phyloP scores from a whole-genome alignment of 2,113 vertebrate species.

The Ursus arctos region DNA sequence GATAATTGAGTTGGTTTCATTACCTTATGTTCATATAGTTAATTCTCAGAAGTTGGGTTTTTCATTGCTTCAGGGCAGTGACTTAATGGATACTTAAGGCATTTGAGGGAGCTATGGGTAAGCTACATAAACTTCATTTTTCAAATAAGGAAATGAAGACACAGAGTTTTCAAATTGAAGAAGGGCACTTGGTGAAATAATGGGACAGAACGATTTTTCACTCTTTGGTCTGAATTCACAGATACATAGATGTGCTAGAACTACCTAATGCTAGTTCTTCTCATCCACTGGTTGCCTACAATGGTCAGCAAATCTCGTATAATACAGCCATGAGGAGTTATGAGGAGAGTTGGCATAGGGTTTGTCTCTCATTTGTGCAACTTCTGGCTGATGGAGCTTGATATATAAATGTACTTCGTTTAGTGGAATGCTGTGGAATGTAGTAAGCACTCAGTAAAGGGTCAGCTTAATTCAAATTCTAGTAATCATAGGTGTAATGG shows the following conservation, averaged over 20 bases:
- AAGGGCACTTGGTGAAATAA: neutral
- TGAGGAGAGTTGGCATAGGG: neutral
- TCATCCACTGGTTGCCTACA: neutral
- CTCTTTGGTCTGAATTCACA: neutral
- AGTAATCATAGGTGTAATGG: neutral
- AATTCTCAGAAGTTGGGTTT: conserved; percentile 68
- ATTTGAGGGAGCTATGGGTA: conserved; percentile 56
- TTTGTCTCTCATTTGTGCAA: neutral
- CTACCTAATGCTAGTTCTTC: neutral
- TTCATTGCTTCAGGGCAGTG: conserved; percentile 68
- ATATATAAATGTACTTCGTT: neutral
- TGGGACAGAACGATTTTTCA: neutral
- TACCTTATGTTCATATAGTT: conserved; percentile 76
- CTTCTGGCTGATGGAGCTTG: neutral
- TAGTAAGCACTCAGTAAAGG: neutral
- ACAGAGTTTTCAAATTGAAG: neutral
- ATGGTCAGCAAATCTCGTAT: neutral
- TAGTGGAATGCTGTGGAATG: neutral
- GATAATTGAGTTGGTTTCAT: conserved; percentile 78
- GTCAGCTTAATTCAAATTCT: neutral
- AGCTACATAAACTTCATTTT: conserved; percentile 55
- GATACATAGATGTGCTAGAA: neutral
- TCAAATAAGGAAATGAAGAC: conserved; percentile 53
- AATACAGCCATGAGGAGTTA: neutral
- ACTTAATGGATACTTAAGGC: conserved; percentile 69